These are phyloP conservation scores for Spodoptera exigua DNA, from an alignment of 2,888 invertebrate species.

Conservation along the genomic window DNA sequence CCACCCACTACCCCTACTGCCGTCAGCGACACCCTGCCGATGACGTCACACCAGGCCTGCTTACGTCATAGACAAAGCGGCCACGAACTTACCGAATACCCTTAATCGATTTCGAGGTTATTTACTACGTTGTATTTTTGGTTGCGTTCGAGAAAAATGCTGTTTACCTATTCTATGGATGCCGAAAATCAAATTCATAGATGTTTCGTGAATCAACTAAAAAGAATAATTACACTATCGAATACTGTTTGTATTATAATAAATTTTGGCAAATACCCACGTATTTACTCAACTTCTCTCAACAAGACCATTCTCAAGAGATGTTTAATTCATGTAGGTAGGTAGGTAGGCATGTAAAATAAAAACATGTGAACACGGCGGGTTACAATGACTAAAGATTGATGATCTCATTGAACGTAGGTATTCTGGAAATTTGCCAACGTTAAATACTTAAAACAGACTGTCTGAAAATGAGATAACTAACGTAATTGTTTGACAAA, in stretches of 20 bases:
- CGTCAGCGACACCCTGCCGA: slow-evolving; percentile 68
- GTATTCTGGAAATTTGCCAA: slow-evolving; percentile 60
- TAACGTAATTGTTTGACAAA: slow-evolving; percentile 52
- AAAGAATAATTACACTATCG: background rate
- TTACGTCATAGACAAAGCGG: slow-evolving; percentile 83
- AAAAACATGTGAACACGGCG: slow-evolving; percentile 41
- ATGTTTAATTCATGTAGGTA: slow-evolving; percentile 26
- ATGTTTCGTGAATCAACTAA: slow-evolving; percentile 3
- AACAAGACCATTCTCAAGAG: background rate
- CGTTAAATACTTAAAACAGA: slow-evolving; percentile 33
- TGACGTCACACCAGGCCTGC: slow-evolving; percentile 82
- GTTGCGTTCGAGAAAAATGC: slow-evolving; percentile 20
- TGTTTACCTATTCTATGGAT: slow-evolving; percentile 32
- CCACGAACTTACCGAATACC: slow-evolving; percentile 79
- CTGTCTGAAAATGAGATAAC: slow-evolving; percentile 56
- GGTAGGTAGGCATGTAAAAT: slow-evolving; percentile 20
- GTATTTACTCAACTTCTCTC: slow-evolving; percentile 12
- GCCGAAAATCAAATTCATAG: slow-evolving; percentile 20
- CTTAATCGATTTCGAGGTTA: slow-evolving; percentile 83
- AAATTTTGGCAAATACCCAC: slow-evolving; percentile 1
- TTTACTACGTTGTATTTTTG: slow-evolving; percentile 59
- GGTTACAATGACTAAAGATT: slow-evolving; percentile 40
- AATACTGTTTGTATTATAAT: background rate
- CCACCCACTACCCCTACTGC: slow-evolving; percentile 61
- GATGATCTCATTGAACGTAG: slow-evolving; percentile 41